phyloP scores from a whole-genome alignment of 2,113 vertebrate species.

The Dicrurus megarhynchus region DNA sequence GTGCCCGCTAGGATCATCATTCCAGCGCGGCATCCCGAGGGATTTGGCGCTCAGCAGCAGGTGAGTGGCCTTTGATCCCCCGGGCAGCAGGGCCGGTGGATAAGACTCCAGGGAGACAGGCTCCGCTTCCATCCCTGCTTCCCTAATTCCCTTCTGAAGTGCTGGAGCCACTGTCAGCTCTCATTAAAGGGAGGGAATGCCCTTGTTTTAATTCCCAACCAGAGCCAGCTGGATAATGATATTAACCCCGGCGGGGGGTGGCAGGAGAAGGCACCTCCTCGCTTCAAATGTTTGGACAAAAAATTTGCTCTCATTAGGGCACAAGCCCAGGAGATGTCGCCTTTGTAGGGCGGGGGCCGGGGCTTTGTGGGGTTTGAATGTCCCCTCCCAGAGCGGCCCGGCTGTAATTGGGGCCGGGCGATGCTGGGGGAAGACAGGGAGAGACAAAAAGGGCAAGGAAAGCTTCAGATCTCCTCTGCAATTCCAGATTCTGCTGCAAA shows the following conservation, averaged over 20 bases:
- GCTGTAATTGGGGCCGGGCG: neutral
- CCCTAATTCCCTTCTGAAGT: slow-evolving; percentile 63
- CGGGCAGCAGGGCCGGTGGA: neutral
- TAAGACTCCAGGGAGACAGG: neutral
- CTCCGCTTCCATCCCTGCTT: neutral
- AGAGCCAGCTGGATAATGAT: slow-evolving; percentile 48
- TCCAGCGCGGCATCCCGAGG: fast-evolving
- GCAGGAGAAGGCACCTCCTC: slow-evolving; percentile 17
- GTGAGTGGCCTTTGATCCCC: slow-evolving; percentile 49
- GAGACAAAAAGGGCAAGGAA: neutral
- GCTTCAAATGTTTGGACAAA: slow-evolving; percentile 59
- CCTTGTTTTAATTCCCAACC: slow-evolving; percentile 4
- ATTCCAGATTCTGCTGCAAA: neutral
- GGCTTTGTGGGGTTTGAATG: neutral
- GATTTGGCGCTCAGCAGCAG: slow-evolving; percentile 16
- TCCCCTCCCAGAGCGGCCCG: fast-evolving
- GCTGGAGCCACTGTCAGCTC: slow-evolving; percentile 78
- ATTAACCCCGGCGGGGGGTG: slow-evolving; percentile 26
- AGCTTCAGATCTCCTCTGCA: neutral
- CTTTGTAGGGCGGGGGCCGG: neutral
- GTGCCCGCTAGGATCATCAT: fast-evolving
- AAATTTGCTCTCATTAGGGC: slow-evolving; percentile 62
- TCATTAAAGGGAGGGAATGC: slow-evolving; percentile 64
- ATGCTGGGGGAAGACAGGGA: neutral
- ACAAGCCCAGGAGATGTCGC: slow-evolving; percentile 10